These are phyloP conservation scores for Maniola hyperantus DNA, from an alignment of 2,888 invertebrate species.

Conservation along the genomic window DNA sequence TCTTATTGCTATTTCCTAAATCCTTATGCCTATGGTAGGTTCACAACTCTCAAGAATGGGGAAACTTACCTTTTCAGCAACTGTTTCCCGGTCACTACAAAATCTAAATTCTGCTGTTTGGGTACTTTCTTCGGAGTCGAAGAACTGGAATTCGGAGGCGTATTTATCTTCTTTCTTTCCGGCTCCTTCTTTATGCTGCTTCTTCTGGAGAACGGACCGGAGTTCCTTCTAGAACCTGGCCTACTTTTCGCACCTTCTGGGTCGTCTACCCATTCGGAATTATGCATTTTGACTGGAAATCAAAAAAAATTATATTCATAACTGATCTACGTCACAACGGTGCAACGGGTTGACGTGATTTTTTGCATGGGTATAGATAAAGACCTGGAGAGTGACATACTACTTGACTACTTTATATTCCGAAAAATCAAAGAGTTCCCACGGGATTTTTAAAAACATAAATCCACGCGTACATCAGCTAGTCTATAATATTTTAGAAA, in stretches of 20 bases:
- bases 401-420: too few species aligned
- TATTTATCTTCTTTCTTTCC: slow-evolving; percentile 44
- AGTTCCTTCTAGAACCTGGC: slow-evolving; percentile 61
- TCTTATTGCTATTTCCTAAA: too few species aligned
- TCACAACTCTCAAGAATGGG: too few species aligned
- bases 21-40: too few species aligned
- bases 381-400: too few species aligned
- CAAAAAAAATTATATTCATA: neutral
- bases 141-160: slow-evolving; percentile 47
- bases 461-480: too few species aligned
- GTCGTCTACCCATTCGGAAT: slow-evolving; percentile 48
- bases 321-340: too few species aligned
- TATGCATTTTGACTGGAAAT: slow-evolving; percentile 37
- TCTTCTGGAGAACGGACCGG: slow-evolving; percentile 57
- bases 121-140: slow-evolving; percentile 60
- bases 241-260: slow-evolving; percentile 51
- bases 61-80: slow-evolving; percentile 58
- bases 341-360: too few species aligned
- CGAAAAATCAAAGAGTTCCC: too few species aligned
- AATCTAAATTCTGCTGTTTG: slow-evolving; percentile 59
- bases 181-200: slow-evolving; percentile 58
- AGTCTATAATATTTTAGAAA: neutral
- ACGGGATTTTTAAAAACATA: too few species aligned
- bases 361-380: too few species aligned
- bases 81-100: slow-evolving; percentile 69